These are phyloP conservation scores for Pipistrellus pygmaeus DNA, from an alignment of 2,797 vertebrate species.

Conservation along the genomic window DNA sequence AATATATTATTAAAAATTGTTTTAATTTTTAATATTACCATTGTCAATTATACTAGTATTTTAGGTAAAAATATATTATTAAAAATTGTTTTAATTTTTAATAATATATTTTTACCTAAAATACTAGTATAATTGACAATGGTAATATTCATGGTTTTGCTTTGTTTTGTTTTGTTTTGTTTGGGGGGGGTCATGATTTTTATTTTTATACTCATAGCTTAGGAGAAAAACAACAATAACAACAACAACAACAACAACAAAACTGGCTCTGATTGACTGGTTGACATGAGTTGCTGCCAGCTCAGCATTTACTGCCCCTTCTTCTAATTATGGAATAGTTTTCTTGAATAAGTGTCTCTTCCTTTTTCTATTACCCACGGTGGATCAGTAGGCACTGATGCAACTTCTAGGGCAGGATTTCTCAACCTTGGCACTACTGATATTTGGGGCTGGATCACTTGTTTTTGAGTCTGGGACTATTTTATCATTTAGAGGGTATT, in stretches of 20 bases:
- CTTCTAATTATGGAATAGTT: neutral
- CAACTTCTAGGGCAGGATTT: neutral
- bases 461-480: accelerated
- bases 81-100: no score
- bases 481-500: neutral
- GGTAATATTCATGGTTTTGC: no score
- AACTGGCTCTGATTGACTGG: neutral
- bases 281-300: neutral
- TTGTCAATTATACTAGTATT: neutral
- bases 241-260: neutral
- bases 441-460: neutral
- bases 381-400: neutral
- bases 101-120: no score
- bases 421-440: neutral
- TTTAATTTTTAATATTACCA: neutral
- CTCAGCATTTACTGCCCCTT: neutral
- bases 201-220: neutral
- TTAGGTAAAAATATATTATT: neutral
- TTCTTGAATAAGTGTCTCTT: neutral
- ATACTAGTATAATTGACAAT: no score
- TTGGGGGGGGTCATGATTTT: no score
- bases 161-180: no score
- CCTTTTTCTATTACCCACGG: neutral
- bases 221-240: neutral
- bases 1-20: neutral